phyloP scores from a whole-genome alignment of 2,113 vertebrate species.

The Colinus virginianus region DNA sequence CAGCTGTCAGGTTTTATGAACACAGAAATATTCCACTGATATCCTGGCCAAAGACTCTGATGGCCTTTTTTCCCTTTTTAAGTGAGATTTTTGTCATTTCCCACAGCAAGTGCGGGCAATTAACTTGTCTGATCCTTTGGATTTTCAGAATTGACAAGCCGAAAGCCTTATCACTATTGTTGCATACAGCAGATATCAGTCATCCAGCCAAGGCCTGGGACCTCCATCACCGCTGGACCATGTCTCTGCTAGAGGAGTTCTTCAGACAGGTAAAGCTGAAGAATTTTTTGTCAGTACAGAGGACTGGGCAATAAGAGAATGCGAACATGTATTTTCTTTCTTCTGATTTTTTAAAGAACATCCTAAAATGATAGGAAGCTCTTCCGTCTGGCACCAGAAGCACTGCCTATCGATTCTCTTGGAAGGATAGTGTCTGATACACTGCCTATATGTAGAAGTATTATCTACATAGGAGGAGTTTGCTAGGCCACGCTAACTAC shows the following conservation, averaged over 20 bases:
- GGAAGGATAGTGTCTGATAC: background rate
- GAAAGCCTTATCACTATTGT: slow-evolving; percentile 94
- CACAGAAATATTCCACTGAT: background rate
- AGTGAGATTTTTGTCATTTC: background rate
- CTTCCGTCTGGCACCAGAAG: background rate
- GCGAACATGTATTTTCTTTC: background rate
- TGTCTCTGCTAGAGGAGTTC: slow-evolving; percentile 96
- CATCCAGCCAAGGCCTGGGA: slow-evolving; percentile 97
- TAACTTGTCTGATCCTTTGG: slow-evolving; percentile 44
- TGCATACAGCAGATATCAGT: slow-evolving; percentile 98
- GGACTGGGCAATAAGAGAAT: background rate
- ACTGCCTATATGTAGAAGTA: background rate
- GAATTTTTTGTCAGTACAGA: background rate
- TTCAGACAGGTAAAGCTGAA: slow-evolving; percentile 89
- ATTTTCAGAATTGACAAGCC: slow-evolving; percentile 93
- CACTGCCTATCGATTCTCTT: background rate
- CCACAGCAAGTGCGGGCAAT: background rate
- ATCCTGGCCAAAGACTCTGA: background rate
- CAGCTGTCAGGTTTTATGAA: background rate
- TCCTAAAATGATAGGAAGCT: background rate
- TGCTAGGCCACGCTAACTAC: background rate
- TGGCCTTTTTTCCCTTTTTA: background rate
- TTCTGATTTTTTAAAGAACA: background rate
- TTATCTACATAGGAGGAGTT: background rate
- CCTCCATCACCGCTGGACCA: slow-evolving; percentile 96